Evolutionary conservation across 1,140 invertebrate species (phyloP).

Genomic region (Pachypeltis micranthus): DNA sequence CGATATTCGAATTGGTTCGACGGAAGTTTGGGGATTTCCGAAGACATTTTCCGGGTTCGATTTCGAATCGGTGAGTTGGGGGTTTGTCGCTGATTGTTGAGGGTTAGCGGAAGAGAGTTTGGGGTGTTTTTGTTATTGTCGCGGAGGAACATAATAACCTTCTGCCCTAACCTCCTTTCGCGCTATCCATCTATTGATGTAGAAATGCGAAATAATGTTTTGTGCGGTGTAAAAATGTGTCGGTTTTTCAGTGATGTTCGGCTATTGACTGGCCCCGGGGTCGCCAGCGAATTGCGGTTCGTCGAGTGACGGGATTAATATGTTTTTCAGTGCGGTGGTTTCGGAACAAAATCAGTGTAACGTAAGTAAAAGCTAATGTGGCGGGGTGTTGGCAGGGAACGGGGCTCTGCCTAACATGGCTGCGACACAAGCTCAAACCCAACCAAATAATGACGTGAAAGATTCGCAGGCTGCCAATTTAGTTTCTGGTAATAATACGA

Average conservation of each 20-base stretch:
- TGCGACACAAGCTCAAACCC: constrained; percentile 46
- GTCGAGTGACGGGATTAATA: constrained; percentile 31
- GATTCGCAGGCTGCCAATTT: constrained; percentile 37
- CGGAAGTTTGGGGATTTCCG: not conserved
- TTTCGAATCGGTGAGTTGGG: too few species aligned
- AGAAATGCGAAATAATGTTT: constrained; percentile 29
- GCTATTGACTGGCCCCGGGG: constrained; percentile 19
- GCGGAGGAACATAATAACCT: constrained; percentile 30
- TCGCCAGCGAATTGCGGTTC: constrained; percentile 21
- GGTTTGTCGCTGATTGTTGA: too few species aligned
- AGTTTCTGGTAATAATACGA: constrained; percentile 34
- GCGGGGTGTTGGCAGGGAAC: constrained; percentile 32
- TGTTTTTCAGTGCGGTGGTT: constrained; percentile 31
- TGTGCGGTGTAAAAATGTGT: constrained; percentile 26
- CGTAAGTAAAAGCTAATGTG: constrained; percentile 30
- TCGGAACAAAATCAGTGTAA: constrained; percentile 31
- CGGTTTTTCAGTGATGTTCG: constrained; percentile 22
- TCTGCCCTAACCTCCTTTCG: constrained; percentile 31
- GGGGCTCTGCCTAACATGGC: constrained; percentile 39
- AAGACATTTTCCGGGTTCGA: too few species aligned
- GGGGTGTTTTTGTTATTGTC: constrained; percentile 26
- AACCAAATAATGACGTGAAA: constrained; percentile 45
- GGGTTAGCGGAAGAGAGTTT: too few species aligned
- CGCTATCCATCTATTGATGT: constrained; percentile 27
- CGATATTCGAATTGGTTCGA: not conserved